Percentiles rank a stretch among this genome's conserved stretches.
phyloP scores from a whole-genome alignment of 2,888 invertebrate species.

The Loripinus fragilis region DNA sequence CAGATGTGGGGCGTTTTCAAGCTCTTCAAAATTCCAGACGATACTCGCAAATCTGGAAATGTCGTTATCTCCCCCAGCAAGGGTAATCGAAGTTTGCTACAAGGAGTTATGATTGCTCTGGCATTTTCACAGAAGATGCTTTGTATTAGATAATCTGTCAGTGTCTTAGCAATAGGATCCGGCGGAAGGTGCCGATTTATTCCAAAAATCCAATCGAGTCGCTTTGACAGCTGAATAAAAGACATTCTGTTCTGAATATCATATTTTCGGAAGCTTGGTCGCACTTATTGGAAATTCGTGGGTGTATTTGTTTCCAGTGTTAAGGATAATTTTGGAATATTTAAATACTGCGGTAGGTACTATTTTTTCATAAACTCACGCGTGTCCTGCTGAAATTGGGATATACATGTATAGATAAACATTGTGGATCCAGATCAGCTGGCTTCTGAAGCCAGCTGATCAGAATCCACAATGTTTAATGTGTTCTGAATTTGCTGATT shows the following conservation, averaged over 20 bases:
- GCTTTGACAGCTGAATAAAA: neutral
- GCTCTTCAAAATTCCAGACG: constrained; percentile 11
- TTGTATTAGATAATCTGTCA: constrained; percentile 13
- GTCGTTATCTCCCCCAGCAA: neutral
- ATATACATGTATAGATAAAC: too few relatives aligned
- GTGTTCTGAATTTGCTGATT: too few relatives aligned
- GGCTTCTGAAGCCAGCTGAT: too few relatives aligned
- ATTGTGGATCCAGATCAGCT: too few relatives aligned
- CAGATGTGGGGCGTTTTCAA: neutral
- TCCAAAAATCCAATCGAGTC: constrained; percentile 3
- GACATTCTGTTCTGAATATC: neutral
- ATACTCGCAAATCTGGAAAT: neutral
- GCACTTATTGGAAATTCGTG: neutral
- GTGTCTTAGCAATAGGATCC: neutral
- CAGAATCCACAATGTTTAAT: too few relatives aligned
- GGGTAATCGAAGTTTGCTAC: constrained; percentile 5
- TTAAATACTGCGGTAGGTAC: too few relatives aligned
- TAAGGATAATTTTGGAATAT: too few relatives aligned
- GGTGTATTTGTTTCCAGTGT: neutral
- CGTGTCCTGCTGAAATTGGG: too few relatives aligned
- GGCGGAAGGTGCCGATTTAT: neutral
- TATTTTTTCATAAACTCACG: too few relatives aligned
- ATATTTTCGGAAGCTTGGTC: neutral
- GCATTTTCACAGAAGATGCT: neutral
- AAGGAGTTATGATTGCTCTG: neutral